These are phyloP conservation scores for Sander vitreus DNA, from an alignment of 2,113 vertebrate species.

Conservation along the genomic window DNA sequence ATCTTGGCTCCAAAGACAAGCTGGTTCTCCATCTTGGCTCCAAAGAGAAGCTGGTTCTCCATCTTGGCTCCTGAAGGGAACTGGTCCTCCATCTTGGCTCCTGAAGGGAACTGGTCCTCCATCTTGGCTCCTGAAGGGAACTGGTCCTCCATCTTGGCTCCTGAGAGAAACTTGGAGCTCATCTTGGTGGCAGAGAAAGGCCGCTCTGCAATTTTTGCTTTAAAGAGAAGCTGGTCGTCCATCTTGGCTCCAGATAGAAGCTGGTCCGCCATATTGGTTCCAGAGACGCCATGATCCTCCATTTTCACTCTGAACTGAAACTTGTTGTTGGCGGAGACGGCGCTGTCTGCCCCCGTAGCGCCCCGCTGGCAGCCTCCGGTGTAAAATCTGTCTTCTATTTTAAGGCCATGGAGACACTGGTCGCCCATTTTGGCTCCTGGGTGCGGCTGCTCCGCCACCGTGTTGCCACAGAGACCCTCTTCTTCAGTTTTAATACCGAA, in stretches of 20 bases:
- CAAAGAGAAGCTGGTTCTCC: slow-evolving; percentile 11
- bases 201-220: slow-evolving; percentile 15
- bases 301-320: slow-evolving; percentile 52
- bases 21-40: slow-evolving; percentile 10
- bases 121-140: slow-evolving; percentile 6
- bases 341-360: not conserved
- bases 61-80: slow-evolving; percentile 7
- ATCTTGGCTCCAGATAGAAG: slow-evolving; percentile 10
- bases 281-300: slow-evolving; percentile 17
- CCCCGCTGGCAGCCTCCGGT: not conserved
- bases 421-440: slow-evolving; percentile 56
- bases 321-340: slow-evolving; percentile 8
- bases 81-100: slow-evolving; percentile 2
- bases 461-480: not conserved
- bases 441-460: not conserved
- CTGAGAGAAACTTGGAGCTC: slow-evolving; percentile 20
- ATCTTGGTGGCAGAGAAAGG: slow-evolving; percentile 26
- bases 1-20: slow-evolving; percentile 1
- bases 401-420: slow-evolving; percentile 32
- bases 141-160: slow-evolving; percentile 12
- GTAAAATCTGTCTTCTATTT: slow-evolving; percentile 48
- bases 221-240: slow-evolving; percentile 28
- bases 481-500: slow-evolving; percentile 59
- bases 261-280: slow-evolving; percentile 20
- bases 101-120: slow-evolving; percentile 13